Evolutionary conservation across 1,140 invertebrate genomes (phyloP).

Genomic region (Megalopta genalis): DNA sequence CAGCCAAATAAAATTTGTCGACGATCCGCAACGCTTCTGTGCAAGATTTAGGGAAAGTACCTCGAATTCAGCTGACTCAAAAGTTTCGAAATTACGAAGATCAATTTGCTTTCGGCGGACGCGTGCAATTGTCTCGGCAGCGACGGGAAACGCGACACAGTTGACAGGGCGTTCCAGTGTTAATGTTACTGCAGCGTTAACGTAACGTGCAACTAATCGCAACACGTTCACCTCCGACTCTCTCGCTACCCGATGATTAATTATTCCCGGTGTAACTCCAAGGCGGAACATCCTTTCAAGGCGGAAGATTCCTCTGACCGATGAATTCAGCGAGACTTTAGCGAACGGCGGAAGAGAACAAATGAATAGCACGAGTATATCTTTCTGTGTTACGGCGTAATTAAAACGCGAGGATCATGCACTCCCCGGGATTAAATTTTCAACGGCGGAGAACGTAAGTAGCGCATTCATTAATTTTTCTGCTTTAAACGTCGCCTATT

Average conservation of each 20-base stretch:
- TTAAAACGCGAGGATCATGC: background rate
- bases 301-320: background rate
- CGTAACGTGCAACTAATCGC: background rate
- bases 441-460: background rate
- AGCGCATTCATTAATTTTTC: background rate
- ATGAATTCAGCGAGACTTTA: background rate
- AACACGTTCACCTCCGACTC: background rate
- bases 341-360: background rate
- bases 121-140: background rate
- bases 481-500: background rate
- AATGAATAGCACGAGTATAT: background rate
- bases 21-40: too few species aligned
- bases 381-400: background rate
- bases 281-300: background rate
- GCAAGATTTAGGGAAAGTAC: too few species aligned
- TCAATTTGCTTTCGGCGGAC: background rate
- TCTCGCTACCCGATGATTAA: background rate
- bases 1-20: too few species aligned
- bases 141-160: background rate
- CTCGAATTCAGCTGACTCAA: too few species aligned
- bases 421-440: background rate
- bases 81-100: background rate
- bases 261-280: background rate
- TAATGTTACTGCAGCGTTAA: background rate
- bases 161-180: background rate